These are phyloP conservation scores for Chloroceryle inda DNA, from an alignment of 2,797 vertebrate species.

Conservation along the genomic window DNA sequence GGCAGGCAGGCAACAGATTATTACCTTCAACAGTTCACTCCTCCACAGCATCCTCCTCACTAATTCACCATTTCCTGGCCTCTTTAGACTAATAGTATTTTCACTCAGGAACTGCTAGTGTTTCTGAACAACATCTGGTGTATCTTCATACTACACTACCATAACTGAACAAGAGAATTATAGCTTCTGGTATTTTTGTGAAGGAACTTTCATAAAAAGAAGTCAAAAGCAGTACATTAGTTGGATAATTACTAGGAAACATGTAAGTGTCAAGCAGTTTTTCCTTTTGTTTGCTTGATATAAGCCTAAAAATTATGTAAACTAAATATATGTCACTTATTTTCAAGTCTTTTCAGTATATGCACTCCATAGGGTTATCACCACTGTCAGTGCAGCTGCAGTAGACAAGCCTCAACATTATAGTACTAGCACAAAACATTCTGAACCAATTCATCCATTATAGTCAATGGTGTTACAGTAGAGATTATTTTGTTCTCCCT, in stretches of 20 bases:
- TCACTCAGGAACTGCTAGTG: background rate
- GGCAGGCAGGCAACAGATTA: background rate
- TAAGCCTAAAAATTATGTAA: background rate
- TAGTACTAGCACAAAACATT: background rate
- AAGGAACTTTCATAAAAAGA: background rate
- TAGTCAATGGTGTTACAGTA: constrained; percentile 22
- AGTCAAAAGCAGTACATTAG: background rate
- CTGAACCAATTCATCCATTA: constrained; percentile 54
- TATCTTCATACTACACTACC: background rate
- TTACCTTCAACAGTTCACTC: background rate
- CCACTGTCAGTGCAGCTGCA: background rate
- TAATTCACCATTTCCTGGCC: background rate
- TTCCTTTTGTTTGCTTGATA: background rate
- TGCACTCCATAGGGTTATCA: background rate
- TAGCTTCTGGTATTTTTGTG: background rate
- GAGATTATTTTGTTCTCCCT: constrained; percentile 34
- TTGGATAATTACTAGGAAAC: background rate
- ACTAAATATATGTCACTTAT: background rate
- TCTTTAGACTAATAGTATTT: background rate
- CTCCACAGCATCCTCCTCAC: background rate
- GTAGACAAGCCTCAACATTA: background rate
- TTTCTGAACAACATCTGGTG: background rate
- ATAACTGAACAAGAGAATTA: background rate
- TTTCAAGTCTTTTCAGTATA: background rate
- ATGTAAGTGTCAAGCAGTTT: background rate